Evolutionary conservation across 2,888 invertebrate species (phyloP).

Genomic region (Andrena fulva): DNA sequence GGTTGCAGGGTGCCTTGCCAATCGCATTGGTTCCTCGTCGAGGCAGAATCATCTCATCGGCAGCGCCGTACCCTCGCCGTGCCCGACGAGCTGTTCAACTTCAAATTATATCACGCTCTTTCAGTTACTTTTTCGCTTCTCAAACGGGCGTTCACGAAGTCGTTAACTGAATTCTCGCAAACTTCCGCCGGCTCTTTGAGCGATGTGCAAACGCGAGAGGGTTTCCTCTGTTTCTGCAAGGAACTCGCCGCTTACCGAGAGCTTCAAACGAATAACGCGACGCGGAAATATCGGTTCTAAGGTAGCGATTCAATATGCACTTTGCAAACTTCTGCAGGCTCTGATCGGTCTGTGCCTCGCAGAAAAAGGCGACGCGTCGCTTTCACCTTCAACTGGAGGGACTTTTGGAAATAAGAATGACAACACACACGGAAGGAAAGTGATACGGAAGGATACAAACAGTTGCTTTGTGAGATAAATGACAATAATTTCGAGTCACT

Average conservation of each 20-base stretch:
- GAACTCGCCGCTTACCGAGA: not conserved
- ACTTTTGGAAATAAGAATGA: not conserved
- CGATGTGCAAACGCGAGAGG: conserved; percentile 18
- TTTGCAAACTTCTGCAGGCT: not conserved
- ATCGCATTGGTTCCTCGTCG: not conserved
- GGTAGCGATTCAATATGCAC: conserved; percentile 3
- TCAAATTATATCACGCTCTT: conserved; percentile 1
- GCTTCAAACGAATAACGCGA: conserved; percentile 17
- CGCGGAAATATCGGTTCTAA: conserved; percentile 8
- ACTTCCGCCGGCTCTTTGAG: not conserved
- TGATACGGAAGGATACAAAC: not conserved
- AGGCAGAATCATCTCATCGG: not conserved
- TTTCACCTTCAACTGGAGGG: not conserved
- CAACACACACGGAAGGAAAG: not conserved
- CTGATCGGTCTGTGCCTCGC: not conserved
- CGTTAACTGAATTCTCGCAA: conserved; percentile 7
- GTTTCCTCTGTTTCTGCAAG: conserved; percentile 14
- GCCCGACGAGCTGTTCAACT: not conserved
- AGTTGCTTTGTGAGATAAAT: no score
- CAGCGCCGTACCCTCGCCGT: not conserved
- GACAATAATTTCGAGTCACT: no score
- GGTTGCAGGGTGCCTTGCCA: not conserved
- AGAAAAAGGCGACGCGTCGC: not conserved
- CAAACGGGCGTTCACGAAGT: not conserved
- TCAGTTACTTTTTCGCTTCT: not conserved